A percentile compares a stretch with the other conserved stretches of the same genome.
phyloP scores from a whole-genome alignment of 2,113 vertebrate species.

The Sorex fumeus region DNA sequence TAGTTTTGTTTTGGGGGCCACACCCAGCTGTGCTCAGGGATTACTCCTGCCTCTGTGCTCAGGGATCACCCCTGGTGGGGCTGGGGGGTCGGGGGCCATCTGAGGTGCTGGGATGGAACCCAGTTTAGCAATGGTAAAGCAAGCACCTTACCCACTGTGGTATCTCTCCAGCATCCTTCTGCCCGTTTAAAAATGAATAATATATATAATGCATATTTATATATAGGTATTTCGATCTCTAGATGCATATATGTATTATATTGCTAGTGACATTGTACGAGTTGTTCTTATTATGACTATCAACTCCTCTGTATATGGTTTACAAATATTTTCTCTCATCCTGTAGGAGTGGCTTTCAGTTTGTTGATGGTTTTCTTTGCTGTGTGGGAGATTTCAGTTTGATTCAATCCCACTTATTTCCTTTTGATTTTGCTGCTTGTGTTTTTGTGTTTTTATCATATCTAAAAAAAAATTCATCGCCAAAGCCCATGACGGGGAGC shows the following conservation, averaged over 20 bases:
- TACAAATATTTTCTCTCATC: not conserved
- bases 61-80: too few species aligned
- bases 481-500: not conserved
- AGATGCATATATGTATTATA: too few species aligned
- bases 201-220: too few species aligned
- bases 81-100: too few species aligned
- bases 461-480: not conserved
- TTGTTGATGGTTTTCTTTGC: not conserved
- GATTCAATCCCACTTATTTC: not conserved
- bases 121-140: too few species aligned
- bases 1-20: not conserved
- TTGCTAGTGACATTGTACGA: not conserved
- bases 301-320: not conserved
- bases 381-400: not conserved
- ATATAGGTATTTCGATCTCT: too few species aligned
- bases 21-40: too few species aligned
- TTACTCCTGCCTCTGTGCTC: too few species aligned
- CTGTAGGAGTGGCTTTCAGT: not conserved
- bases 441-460: not conserved
- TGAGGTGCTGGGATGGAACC: too few species aligned
- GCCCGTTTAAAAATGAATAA: too few species aligned
- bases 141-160: too few species aligned
- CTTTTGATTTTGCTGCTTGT: not conserved
- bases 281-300: not conserved
- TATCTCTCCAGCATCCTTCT: too few species aligned